Base-by-base conservation (phyloP, 2,888 invertebrate species). In the Trissolcus japonicus region DNA sequence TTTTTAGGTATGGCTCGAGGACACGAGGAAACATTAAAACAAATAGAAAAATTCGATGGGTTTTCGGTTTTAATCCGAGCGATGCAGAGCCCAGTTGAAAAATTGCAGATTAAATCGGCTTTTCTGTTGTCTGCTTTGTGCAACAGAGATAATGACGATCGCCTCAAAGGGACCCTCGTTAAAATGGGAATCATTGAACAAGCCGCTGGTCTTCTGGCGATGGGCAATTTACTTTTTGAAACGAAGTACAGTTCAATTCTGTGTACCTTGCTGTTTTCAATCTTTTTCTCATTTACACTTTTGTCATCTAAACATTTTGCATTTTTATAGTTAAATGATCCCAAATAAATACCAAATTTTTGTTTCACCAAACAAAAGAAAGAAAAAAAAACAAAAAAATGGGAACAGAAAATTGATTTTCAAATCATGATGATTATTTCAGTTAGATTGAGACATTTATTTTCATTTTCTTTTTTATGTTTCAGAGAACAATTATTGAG, bases 61-160 rank as follows among this genome's bases (percentile, higher is more conserved):
- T 93, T 94, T 78, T 91, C 91, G 3, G 90, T 91, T 7, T 88
- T 96, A 7, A 86, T 93, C 61, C 90, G 91, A 62, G 91, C 93
- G 3, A 90, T 96, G 83, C 89, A 91, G 72, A 90, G 90, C 16
- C 86, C 90, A 0, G 90, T 93, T 51, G 90, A 91, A 55, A 92
- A 93, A 80, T 90, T 94, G 2, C 90, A 92, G 81, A 92, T 93
- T 1, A 96, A 95, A 89, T 92, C 94, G 0, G 92, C 94, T 9
- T 96, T 96, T 89, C 90, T 96, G 61, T 87, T 95, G 53, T 89
- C 91, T 0, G 90, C 93, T 16, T 87, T 96, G 11, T 92, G 93
- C 65, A 87, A 80, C 51, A 82, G 80, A 68, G 87, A 88, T 4
- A 83, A 86, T 68, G 69, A 72, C 0, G 79, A 83, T 51, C 65